Conservation (phyloP, 1,140 invertebrate genomes). For the Ptiloglossa arizonensis region DNA sequence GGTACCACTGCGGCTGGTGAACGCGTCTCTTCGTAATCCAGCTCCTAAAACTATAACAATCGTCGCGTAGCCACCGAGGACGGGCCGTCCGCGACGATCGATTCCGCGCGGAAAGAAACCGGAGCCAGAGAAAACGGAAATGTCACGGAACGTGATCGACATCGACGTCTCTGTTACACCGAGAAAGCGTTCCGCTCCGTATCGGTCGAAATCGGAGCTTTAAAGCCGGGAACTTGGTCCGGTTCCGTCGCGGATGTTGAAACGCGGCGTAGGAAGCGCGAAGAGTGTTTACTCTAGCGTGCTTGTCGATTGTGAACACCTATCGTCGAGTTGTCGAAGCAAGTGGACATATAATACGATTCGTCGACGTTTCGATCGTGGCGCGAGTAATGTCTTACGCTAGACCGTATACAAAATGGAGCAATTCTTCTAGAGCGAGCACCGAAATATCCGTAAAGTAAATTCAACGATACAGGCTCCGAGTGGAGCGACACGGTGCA, state of each 20-base stretch:
- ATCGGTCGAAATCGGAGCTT: slow-evolving; percentile 16
- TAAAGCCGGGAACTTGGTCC: slow-evolving; percentile 15
- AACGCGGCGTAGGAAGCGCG: slow-evolving; percentile 9
- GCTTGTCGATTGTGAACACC: too few relatives aligned
- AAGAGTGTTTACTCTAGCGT: too few relatives aligned
- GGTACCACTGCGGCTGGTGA: neutral
- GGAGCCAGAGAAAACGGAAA: neutral
- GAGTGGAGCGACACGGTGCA: too few relatives aligned
- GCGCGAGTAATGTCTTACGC: too few relatives aligned
- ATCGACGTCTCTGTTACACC: slow-evolving; percentile 6
- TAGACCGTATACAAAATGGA: too few relatives aligned
- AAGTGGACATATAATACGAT: too few relatives aligned
- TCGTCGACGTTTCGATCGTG: too few relatives aligned
- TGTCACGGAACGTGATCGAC: neutral
- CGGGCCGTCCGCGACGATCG: slow-evolving; percentile 6
- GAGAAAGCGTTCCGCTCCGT: slow-evolving; percentile 5
- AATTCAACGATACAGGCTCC: too few relatives aligned
- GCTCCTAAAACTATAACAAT: slow-evolving; percentile 34
- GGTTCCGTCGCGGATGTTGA: neutral
- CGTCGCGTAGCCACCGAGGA: slow-evolving; percentile 18
- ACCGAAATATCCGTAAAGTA: too few relatives aligned
- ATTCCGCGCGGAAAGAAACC: slow-evolving; percentile 20
- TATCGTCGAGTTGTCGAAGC: too few relatives aligned
- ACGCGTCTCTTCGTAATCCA: slow-evolving; percentile 12
- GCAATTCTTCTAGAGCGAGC: too few relatives aligned